Evolutionary conservation across 2,797 vertebrate species (phyloP), one percentile per base, ranked within the genome.

Genomic region (Pempheris klunzingeri): DNA sequence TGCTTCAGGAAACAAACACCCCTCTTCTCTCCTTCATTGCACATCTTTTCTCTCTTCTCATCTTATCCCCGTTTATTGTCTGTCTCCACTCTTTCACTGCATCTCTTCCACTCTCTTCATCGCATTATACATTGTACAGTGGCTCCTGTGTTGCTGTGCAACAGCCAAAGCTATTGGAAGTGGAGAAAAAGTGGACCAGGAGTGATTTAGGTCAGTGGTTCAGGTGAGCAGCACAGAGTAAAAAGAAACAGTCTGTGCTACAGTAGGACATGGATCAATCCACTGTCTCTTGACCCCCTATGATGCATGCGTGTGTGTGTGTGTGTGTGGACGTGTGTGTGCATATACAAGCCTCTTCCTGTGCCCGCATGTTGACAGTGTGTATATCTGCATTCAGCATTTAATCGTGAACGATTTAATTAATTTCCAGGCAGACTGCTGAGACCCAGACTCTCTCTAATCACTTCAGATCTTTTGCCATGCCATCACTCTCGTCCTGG

Each of bases 321-420:
- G 38, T 64, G 41, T 49, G 52, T 41, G 44, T 47, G 55, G 52
- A 30, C 55, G 54, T 18, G 36, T 15, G 26, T 66, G 39, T 64
- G 26, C n/a, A 11, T 66, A 59, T 47, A 15, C 7, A 32, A 12
- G 65, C 20, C 47, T 75, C 22, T 71, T 28, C 0, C 10, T 58
- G 73, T 73, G 71, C 11, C 46, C 2, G 4, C 46, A 69, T 88
- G 84, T 76, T 90, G 79, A 87, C 81, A 83, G 76, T 46, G 65
- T 49, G 74, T 84, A 63, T 28, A 71, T 71, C 61, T 80, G 82
- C 77, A 82, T 89, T 86, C 65, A 81, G 80, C 78, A 81, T 91
- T 92, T 88, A 82, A 91, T 91, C 73, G 65, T 87, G 85, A 89
- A 84, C 44, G 72, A 88, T 92, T 90, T 88, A 91, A 93, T 93